Evolutionary conservation across 2,797 vertebrate species (phyloP).

Genomic region (Spinibarbus caldwelli): DNA sequence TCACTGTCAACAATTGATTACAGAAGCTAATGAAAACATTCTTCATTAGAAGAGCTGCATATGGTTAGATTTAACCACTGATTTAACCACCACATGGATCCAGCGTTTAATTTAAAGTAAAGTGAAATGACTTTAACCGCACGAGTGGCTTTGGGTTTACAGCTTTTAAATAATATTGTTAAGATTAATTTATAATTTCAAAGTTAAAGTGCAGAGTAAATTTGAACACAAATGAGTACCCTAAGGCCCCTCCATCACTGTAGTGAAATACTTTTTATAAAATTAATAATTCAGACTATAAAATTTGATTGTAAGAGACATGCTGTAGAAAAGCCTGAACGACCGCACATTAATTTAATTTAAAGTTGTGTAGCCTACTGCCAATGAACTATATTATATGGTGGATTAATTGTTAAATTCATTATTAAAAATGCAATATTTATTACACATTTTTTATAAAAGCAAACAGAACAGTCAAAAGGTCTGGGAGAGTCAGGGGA

Average conservation of each 20-base stretch:
- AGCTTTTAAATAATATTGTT: not conserved
- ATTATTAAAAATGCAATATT: not conserved
- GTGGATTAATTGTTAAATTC: not conserved
- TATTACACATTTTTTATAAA: not conserved
- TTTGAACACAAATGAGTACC: not conserved
- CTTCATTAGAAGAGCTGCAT: slow-evolving; percentile 11
- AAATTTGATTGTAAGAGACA: not conserved
- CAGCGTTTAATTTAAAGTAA: not conserved
- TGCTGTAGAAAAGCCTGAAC: not conserved
- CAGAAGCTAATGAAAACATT: not conserved
- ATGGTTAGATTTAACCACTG: not conserved
- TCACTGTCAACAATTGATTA: not conserved
- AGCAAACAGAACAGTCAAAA: not conserved
- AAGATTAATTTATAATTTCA: not conserved
- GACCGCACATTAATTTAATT: not conserved
- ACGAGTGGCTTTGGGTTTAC: not conserved
- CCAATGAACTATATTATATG: not conserved
- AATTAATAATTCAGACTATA: not conserved
- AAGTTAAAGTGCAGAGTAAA: not conserved
- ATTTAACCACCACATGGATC: not conserved
- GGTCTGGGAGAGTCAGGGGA: not conserved
- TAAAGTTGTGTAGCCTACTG: not conserved
- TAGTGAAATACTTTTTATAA: not conserved
- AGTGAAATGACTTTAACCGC: not conserved
- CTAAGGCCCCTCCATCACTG: not conserved